phyloP scores from a whole-genome alignment of 1,140 invertebrate species.

The Neodiprion pinetum region DNA sequence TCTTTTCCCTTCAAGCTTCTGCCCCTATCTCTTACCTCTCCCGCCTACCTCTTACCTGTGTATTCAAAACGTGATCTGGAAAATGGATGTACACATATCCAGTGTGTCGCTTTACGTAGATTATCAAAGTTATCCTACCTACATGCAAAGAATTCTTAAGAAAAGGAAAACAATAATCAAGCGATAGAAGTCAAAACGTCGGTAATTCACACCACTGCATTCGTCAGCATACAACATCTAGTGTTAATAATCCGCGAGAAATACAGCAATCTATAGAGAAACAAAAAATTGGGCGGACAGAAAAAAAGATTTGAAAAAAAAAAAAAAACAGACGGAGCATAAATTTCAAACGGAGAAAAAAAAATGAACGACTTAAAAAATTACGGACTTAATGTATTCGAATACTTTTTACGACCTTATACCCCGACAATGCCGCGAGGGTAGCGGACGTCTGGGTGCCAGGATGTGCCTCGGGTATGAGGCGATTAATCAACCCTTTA shows the following conservation, averaged over 20 bases:
- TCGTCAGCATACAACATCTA: too few species aligned
- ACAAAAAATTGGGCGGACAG: too few species aligned
- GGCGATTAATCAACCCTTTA: constrained; percentile 38
- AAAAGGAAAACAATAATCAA: too few species aligned
- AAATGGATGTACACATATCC: neutral
- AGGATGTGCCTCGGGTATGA: neutral
- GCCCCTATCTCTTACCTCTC: neutral
- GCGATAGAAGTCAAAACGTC: too few species aligned
- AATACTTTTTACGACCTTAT: neutral
- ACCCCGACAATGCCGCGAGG: neutral
- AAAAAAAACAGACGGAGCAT: neutral
- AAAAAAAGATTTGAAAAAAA: neutral
- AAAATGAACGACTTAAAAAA: neutral
- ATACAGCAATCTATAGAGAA: too few species aligned
- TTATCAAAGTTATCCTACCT: too few species aligned
- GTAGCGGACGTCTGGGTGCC: neutral
- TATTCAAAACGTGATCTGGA: neutral
- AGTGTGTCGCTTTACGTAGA: neutral
- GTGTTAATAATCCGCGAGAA: too few species aligned
- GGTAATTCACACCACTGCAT: too few species aligned
- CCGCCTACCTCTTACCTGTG: neutral
- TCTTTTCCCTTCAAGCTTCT: neutral
- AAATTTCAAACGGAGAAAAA: neutral
- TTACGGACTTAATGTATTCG: neutral
- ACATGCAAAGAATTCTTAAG: too few species aligned